phyloP scores from a whole-genome alignment of 2,888 invertebrate species.

The Coelopa pilipes region DNA sequence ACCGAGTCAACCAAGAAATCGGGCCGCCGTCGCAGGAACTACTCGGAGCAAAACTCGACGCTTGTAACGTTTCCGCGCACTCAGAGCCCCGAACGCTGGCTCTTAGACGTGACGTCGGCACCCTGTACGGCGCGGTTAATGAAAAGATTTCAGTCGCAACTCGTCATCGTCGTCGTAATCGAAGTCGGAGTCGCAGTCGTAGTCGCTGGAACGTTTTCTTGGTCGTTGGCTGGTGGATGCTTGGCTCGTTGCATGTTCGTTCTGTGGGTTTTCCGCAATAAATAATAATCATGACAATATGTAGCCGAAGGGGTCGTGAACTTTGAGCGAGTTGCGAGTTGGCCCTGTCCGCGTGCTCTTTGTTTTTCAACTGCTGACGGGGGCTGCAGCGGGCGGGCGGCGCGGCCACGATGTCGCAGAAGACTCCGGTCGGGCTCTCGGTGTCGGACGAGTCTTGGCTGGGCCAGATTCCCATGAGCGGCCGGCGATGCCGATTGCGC shows the following conservation, averaged over 20 bases:
- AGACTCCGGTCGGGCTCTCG: not conserved
- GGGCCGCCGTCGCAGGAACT: too few relatives aligned
- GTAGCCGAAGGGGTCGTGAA: slow-evolving; percentile 36
- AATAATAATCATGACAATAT: slow-evolving; percentile 39
- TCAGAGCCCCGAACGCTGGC: too few relatives aligned
- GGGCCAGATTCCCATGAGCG: not conserved
- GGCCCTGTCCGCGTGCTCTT: not conserved
- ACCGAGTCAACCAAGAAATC: too few relatives aligned
- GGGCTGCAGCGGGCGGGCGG: too few relatives aligned
- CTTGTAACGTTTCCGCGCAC: too few relatives aligned
- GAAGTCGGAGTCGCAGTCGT: not conserved
- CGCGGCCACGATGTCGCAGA: not conserved
- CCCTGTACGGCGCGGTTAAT: not conserved
- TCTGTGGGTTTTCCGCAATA: slow-evolving; percentile 32
- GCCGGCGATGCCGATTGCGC: slow-evolving; percentile 22
- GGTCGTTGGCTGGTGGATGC: not conserved
- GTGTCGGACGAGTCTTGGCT: too few relatives aligned
- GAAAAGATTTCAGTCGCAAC: slow-evolving; percentile 17
- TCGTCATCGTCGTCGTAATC: slow-evolving; percentile 1
- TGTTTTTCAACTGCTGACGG: slow-evolving; percentile 12
- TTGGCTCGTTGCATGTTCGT: slow-evolving; percentile 13
- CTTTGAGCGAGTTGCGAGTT: slow-evolving; percentile 35
- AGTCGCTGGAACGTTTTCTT: slow-evolving; percentile 8
- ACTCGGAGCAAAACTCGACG: too few relatives aligned
- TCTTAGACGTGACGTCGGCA: too few relatives aligned